phyloP scores from a whole-genome alignment of 2,113 vertebrate species.

The Trematocara variabile region DNA sequence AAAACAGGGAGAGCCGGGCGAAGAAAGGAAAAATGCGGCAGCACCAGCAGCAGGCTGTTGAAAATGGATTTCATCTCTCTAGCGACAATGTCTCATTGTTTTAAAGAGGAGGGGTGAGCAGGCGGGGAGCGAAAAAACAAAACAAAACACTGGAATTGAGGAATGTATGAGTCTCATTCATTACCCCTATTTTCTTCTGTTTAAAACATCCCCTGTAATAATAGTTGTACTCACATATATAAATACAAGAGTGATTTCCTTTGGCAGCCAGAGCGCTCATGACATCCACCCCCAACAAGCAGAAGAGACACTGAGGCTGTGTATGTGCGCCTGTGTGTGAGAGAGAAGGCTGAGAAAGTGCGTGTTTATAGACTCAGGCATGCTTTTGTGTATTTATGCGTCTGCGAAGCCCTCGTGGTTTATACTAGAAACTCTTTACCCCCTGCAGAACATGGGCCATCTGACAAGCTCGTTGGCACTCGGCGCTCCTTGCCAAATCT shows the following conservation, averaged over 20 bases:
- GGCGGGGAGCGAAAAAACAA: background rate
- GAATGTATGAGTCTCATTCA: slow-evolving; percentile 55
- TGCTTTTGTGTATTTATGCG: slow-evolving; percentile 32
- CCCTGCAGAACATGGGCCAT: slow-evolving; percentile 5
- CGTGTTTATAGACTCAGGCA: slow-evolving; percentile 14
- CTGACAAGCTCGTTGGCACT: slow-evolving; percentile 8
- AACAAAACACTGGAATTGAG: slow-evolving; percentile 52
- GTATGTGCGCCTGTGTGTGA: slow-evolving; percentile 9
- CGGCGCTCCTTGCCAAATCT: background rate
- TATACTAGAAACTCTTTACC: slow-evolving; percentile 17
- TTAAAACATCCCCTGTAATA: slow-evolving; percentile 51
- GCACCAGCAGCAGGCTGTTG: background rate
- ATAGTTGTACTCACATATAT: slow-evolving; percentile 52
- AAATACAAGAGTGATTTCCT: slow-evolving; percentile 57
- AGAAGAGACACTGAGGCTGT: slow-evolving; percentile 21
- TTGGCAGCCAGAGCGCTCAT: slow-evolving; percentile 19
- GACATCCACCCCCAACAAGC: slow-evolving; percentile 32
- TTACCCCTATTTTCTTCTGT: slow-evolving; percentile 26
- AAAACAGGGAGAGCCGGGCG: background rate
- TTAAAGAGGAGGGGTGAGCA: background rate
- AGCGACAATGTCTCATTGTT: slow-evolving; percentile 68
- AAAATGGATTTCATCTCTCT: slow-evolving; percentile 30
- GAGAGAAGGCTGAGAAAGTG: background rate
- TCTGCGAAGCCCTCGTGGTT: background rate
- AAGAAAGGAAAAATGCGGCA: background rate